Evolutionary conservation across 1,140 invertebrate genomes (phyloP), one percentile per base, ranked within the genome.

Genomic region (Vanessa tameamea): DNA sequence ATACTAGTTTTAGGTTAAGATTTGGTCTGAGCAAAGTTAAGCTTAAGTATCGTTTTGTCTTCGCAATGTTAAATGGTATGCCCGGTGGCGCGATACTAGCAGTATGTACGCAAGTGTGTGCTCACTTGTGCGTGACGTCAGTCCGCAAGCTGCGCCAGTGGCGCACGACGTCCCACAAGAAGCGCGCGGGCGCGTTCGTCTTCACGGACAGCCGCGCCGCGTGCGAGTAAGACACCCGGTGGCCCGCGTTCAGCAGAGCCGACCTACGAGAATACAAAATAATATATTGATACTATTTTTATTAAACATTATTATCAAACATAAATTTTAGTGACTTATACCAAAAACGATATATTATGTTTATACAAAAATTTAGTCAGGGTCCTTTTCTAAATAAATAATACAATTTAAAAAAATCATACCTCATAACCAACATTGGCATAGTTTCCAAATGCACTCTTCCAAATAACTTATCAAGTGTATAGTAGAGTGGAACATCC

Each of bases 111-210:
- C 12, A 12, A 13, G 11, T 61, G 20, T 11, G 57, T 53, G 70
- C 81, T 72, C 79, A 93, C 92, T 86, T 90, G 73, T 92, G 86
- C 50, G 92, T 82, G 66, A 94, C 94, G 16, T 95, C 93, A 2
- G 96, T 96, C 82, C 96, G 93, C 14, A 88, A 83, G 74, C 96
- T 95, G 78, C 95, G 95, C 97, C 98, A 99, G 37, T 94, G 94
- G 78, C 97, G 93, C 68, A 99, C 94, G n/a, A 99, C 95, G 90
- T 99, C 98, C 99, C 99, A 99, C 15, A 99, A 89, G 16, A 99
- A 93, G 6, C 94, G 87, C 50, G 95, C 90, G 0, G 99, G 98
- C 0, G 99, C 99, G 91, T 98, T 94, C 0, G 99, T 99, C 93
- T 99, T 99, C 4, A 99, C 93, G 0, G 98, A 98, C 75, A 96